phyloP scores from a whole-genome alignment of 2,113 vertebrate species.

The Camelus bactrianus region DNA sequence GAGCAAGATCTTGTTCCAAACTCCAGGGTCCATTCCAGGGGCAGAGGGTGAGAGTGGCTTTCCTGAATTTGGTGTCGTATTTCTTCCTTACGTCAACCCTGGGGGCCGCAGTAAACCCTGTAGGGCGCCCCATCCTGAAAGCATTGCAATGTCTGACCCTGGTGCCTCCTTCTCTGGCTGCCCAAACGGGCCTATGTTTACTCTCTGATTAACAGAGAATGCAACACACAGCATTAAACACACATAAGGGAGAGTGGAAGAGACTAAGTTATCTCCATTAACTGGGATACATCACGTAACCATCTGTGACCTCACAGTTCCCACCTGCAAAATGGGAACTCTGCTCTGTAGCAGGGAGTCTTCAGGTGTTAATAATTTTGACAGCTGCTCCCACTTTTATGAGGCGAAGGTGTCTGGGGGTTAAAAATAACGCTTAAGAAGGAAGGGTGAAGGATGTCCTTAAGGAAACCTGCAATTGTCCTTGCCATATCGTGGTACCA shows the following conservation, averaged over 20 bases:
- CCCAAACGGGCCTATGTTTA: accelerated
- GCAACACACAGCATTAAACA: background rate
- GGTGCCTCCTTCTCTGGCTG: background rate
- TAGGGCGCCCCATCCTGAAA: background rate
- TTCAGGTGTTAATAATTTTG: background rate
- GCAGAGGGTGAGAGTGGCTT: background rate
- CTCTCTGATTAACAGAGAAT: background rate
- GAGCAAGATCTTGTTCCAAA: background rate
- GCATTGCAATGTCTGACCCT: background rate
- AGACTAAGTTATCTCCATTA: background rate
- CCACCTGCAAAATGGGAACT: background rate
- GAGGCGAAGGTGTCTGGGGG: background rate
- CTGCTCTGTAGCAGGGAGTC: background rate
- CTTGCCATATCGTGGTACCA: background rate
- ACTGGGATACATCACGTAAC: background rate
- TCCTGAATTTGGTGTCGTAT: background rate
- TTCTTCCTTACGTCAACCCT: background rate
- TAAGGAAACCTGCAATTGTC: background rate
- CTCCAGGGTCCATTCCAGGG: too few species aligned
- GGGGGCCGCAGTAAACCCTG: background rate
- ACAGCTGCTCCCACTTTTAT: background rate
- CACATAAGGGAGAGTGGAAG: background rate
- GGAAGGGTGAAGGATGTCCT: background rate
- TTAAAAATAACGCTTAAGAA: background rate
- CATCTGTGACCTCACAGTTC: background rate